Percentiles rank a stretch among this genome's conserved stretches.
These are phyloP conservation scores for Oryzaephilus surinamensis DNA, from an alignment of 1,140 invertebrate genomes.

Conservation along the genomic window DNA sequence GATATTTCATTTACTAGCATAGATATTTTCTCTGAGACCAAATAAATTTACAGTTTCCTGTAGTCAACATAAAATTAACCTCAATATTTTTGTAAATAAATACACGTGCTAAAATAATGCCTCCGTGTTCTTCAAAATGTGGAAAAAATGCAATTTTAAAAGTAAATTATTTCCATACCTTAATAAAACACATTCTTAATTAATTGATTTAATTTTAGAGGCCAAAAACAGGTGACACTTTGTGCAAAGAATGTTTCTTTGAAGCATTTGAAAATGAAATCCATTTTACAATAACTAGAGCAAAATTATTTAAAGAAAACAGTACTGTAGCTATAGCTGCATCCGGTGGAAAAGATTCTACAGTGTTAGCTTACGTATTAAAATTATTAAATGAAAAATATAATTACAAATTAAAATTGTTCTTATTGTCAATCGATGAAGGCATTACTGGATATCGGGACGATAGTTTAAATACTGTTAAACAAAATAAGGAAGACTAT, in stretches of 20 bases:
- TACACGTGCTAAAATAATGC: constrained; percentile 48
- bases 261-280: constrained; percentile 92
- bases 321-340: constrained; percentile 91
- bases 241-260: constrained; percentile 95
- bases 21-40: too few relatives aligned
- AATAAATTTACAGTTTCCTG: too few relatives aligned
- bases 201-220: constrained; percentile 45
- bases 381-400: constrained; percentile 87
- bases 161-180: constrained; percentile 43
- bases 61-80: too few relatives aligned
- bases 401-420: constrained; percentile 83
- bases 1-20: too few relatives aligned
- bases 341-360: constrained; percentile 98
- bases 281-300: constrained; percentile 82
- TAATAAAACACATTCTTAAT: neutral
- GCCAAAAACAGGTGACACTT: constrained; percentile 79
- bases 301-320: constrained; percentile 75
- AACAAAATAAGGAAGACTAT: constrained; percentile 89
- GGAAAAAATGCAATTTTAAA: constrained; percentile 61
- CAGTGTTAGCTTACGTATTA: constrained; percentile 86
- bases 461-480: constrained; percentile 95
- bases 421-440: constrained; percentile 95
- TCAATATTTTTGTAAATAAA: too few relatives aligned
- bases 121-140: constrained; percentile 55
- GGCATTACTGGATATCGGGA: constrained; percentile 97